Conservation (phyloP, 2,797 vertebrate species). For the Amazona ochrocephala region DNA sequence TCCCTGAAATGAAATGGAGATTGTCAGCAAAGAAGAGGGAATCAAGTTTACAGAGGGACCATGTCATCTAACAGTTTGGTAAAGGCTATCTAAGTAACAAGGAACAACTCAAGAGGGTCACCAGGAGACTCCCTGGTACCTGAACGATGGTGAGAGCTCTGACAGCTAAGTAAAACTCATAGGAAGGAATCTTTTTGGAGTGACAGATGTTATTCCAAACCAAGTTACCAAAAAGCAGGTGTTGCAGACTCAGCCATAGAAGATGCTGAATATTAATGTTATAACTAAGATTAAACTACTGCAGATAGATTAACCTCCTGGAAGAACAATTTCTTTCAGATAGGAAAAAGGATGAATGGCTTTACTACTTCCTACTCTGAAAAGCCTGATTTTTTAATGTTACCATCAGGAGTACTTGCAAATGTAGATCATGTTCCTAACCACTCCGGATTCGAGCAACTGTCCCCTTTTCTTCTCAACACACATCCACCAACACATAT, state of each 20-base stretch:
- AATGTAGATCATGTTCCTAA: fast-evolving
- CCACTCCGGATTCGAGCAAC: background rate
- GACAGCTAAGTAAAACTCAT: background rate
- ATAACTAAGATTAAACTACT: background rate
- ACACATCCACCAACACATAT: fast-evolving
- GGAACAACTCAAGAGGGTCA: background rate
- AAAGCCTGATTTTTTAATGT: background rate
- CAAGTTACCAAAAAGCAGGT: background rate
- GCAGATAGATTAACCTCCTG: background rate
- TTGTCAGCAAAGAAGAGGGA: constrained; percentile 12
- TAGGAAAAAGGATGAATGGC: background rate
- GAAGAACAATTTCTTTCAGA: background rate
- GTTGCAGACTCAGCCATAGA: background rate
- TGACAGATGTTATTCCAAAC: background rate
- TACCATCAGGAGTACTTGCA: background rate
- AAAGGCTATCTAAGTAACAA: background rate
- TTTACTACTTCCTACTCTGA: background rate
- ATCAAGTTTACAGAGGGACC: background rate
- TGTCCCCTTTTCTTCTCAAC: background rate
- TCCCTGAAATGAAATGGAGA: constrained; percentile 67
- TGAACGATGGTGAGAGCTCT: background rate
- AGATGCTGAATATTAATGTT: background rate
- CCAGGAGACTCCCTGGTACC: background rate
- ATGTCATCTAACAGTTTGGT: background rate
- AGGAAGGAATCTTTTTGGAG: background rate